Evolutionary conservation across 2,113 vertebrate genomes (phyloP), one percentile per base, ranked within the genome.

Genomic region (Pionites leucogaster): DNA sequence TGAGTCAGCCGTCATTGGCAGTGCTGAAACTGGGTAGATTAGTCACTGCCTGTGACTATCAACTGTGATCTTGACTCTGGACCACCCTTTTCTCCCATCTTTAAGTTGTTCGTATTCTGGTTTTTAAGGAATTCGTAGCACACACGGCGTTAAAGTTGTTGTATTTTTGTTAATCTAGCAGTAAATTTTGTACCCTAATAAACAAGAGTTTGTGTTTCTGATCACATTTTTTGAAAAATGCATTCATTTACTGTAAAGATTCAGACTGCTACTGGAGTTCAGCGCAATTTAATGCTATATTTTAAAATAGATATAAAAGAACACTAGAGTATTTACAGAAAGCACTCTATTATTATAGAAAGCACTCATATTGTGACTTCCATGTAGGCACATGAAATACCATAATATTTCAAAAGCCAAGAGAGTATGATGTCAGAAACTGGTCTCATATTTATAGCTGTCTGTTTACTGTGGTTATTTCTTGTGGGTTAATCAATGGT

Each of bases 401-500:
- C 7, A 8, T 78, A 71, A 46, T 65, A 76, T 35, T 77, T 96
- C 44, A 91, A 80, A 82, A 94, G 22, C 47, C 71, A 63, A 28
- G 7, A 35, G 18, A 74, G 6, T 76, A 8, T 75, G 37, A 50
- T 88, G 46, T 78, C 76, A 82, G 41, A 87, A 82, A 68, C 62
- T 1, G 7, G 9, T 82, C 31, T 79, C 72, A 14, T 12, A 77
- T 77, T 92, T 92, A 67, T 50, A 85, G 20, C 20, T 90, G 6
- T 28, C 28, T 86, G 11, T 81, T 94, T 77, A 62, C 27, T 69
- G 41, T 72, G 67, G 10, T 88, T 86, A 57, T 71, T 91, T 84
- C 55, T 75, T 88, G 42, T 1, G 16, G 13, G 9, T 49, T 89
- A 78, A 81, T 92, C 63, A 86, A 35, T 55, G 17, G 31, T 64